Conservation (phyloP, 2,113 vertebrate genomes). For the Syngnathoides biaculeatus region DNA sequence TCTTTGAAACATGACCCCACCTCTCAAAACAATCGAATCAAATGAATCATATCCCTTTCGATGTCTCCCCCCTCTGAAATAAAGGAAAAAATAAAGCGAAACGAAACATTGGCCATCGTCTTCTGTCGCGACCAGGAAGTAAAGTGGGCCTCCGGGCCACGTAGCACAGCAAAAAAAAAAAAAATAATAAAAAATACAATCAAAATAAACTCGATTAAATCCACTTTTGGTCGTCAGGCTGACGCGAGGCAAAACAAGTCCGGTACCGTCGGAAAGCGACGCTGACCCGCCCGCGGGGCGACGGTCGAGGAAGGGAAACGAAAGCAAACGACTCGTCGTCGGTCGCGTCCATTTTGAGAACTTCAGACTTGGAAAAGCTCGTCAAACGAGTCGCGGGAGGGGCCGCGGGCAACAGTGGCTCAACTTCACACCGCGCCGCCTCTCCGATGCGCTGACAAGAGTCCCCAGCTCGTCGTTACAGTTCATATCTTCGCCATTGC, state of each 20-base stretch:
- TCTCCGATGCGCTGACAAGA: too few species aligned
- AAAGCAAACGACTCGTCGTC: not conserved
- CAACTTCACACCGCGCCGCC: not conserved
- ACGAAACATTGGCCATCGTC: not conserved
- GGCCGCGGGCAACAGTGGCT: not conserved
- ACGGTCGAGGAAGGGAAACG: not conserved
- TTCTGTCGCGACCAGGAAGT: conserved; percentile 61
- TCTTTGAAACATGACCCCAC: conserved; percentile 19
- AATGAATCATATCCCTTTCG: not conserved
- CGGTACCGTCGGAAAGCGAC: not conserved
- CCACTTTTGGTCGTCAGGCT: not conserved
- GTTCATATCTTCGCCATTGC: too few species aligned
- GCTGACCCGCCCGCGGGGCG: not conserved
- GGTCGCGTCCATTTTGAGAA: not conserved
- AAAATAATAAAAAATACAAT: not conserved
- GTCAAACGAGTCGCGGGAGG: not conserved
- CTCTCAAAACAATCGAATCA: too few species aligned
- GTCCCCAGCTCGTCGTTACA: too few species aligned
- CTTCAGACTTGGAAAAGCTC: too few species aligned
- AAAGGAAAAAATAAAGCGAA: too few species aligned
- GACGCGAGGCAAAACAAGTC: not conserved
- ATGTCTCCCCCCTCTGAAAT: not conserved
- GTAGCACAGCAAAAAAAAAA: not conserved
- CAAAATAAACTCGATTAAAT: not conserved
- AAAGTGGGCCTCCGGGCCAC: conserved; percentile 45